A percentile compares a stretch with the other conserved stretches of the same genome.
Evolutionary conservation across 2,113 vertebrate species (phyloP).

Genomic region (mouse (Mus musculus)): GRCm39 chr12:37161001-37161500

Average conservation of each 20-base stretch:
- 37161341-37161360: neutral
- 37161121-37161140: slow-evolving; percentile 53
- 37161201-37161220: slow-evolving; percentile 37
- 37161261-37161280: neutral
- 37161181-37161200: slow-evolving; percentile 2
- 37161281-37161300: neutral
- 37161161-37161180: neutral
- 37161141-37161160: slow-evolving; percentile 39
- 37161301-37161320: neutral
- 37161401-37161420: slow-evolving; percentile 42
- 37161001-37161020: slow-evolving; percentile 14
- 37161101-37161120: neutral
- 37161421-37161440: slow-evolving; percentile 56
- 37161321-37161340: neutral
- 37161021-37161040: slow-evolving; percentile 29
- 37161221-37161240: neutral
- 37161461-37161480: slow-evolving; percentile 54
- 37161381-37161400: slow-evolving; percentile 66
- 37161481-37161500: slow-evolving; percentile 55
- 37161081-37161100: neutral
- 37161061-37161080: slow-evolving; percentile 24
- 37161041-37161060: slow-evolving; percentile 24
- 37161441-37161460: slow-evolving; percentile 55
- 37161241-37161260: neutral
- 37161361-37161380: slow-evolving; percentile 14